Conservation (phyloP, 2,113 vertebrate genomes). For the Caretta caretta region DNA sequence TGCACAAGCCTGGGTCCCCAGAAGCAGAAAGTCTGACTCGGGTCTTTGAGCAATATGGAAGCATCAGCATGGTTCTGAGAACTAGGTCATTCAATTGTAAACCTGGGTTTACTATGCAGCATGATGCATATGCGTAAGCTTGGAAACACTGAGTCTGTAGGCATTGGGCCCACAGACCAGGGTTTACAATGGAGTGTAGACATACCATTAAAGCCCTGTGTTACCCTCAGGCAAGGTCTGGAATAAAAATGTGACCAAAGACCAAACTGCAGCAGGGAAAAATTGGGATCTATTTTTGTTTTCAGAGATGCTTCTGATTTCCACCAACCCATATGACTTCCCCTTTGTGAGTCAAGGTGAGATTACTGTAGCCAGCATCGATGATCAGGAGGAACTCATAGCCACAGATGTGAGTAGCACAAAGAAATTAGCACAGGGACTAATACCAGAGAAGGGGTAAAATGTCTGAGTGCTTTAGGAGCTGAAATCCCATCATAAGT, state of each 20-base stretch:
- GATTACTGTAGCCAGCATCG: constrained; percentile 88
- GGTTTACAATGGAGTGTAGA: not conserved
- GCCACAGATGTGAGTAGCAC: constrained; percentile 87
- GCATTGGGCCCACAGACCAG: not conserved
- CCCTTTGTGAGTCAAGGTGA: constrained; percentile 82
- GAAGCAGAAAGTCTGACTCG: not conserved
- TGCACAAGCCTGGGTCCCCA: not conserved
- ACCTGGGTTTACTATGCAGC: not conserved
- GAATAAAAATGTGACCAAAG: not conserved
- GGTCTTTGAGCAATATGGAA: not conserved
- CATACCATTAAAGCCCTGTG: not conserved
- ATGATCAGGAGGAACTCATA: constrained; percentile 90
- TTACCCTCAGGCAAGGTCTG: not conserved
- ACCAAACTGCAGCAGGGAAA: not conserved
- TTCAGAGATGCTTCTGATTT: constrained; percentile 89
- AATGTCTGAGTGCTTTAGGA: not conserved
- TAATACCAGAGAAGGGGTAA: not conserved
- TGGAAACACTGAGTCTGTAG: not conserved
- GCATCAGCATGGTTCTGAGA: not conserved
- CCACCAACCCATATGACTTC: constrained; percentile 83
- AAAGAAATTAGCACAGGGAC: not conserved
- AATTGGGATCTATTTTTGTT: not conserved
- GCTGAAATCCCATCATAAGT: too few species aligned
- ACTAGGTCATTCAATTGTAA: not conserved
- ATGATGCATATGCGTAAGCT: not conserved